Base-by-base conservation (phyloP, 2,113 vertebrate genomes). In the Pluvianellus socialis region DNA sequence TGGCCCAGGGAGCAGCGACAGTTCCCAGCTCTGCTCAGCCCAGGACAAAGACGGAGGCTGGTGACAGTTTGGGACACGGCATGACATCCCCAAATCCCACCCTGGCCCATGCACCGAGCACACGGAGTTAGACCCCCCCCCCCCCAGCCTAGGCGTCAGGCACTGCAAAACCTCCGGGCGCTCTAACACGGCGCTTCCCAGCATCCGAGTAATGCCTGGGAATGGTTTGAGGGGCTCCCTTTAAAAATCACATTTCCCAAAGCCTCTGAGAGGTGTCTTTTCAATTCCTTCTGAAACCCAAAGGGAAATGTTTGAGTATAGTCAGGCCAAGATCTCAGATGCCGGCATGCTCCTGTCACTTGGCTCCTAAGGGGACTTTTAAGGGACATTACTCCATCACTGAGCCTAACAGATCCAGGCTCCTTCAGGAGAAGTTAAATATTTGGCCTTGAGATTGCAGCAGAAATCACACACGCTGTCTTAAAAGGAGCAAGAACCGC, bases 31-130 rank as follows among this genome's bases (percentile, higher is more conserved):
- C 28, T 79, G 53, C 67, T 70, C 55, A 53, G 27, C 23, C 40
- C 59, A 44, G 27, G 33, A 11, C 55, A 71, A 30, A 15, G 28
- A 33, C 0, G 0, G 85, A 85, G 20, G 24, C 20, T 80, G 45
- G 58, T 45, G 76, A 47, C 40, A 56, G 23, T 28, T 4, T 82
- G 56, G 44, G 44, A 44, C 4, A 7, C 5, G 0, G 0, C 32
- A 40, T 20, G 58, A 68, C 53, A 50, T 44, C 38, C 52, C 22
- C 8, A 55, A 23, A 23, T 30, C 7, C 13, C 20, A 3, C n/a
- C 2, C 4, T 4, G 32, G 17, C 5, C 28, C 30, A 13, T 1
- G 32, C 14, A 44, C 6, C 0, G 3, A 35, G 49, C 6, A 66
- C 44, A 26, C 4, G 33, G 38, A 3, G 9, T 32, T 12, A 33